Conservation (phyloP, 2,797 vertebrate genomes). For the Otolemur crassicaudatus region DNA sequence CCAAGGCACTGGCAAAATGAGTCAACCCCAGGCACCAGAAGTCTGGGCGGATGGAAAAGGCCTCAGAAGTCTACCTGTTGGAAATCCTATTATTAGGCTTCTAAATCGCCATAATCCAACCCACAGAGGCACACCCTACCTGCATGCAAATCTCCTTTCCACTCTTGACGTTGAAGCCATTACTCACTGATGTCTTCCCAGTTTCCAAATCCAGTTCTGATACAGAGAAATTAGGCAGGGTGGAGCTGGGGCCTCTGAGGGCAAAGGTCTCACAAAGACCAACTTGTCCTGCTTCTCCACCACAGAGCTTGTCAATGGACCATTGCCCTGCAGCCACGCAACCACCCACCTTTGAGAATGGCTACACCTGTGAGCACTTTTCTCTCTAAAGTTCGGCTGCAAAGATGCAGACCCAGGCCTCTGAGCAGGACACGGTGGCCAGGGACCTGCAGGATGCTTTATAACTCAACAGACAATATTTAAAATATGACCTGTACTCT, state of each 20-base stretch:
- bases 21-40: conserved; percentile 37
- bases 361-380: background rate
- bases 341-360: background rate
- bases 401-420: background rate
- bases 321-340: background rate
- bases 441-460: background rate
- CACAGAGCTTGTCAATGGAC: background rate
- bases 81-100: conserved; percentile 63
- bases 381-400: background rate
- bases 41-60: background rate
- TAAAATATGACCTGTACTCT: background rate
- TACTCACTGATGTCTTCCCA: conserved; percentile 47
- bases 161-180: background rate
- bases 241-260: background rate
- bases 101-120: conserved; percentile 43
- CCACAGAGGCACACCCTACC: background rate
- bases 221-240: background rate
- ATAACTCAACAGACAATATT: background rate
- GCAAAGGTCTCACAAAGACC: background rate
- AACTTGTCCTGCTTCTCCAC: background rate
- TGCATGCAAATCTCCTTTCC: conserved; percentile 31
- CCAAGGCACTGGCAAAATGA: conserved; percentile 26
- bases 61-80: conserved; percentile 21
- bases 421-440: background rate
- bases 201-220: background rate